Percentiles rank a stretch among this genome's conserved stretches.
These are phyloP conservation scores for Eupeodes latifasciatus DNA, from an alignment of 2,888 invertebrate species.

Conservation along the genomic window DNA sequence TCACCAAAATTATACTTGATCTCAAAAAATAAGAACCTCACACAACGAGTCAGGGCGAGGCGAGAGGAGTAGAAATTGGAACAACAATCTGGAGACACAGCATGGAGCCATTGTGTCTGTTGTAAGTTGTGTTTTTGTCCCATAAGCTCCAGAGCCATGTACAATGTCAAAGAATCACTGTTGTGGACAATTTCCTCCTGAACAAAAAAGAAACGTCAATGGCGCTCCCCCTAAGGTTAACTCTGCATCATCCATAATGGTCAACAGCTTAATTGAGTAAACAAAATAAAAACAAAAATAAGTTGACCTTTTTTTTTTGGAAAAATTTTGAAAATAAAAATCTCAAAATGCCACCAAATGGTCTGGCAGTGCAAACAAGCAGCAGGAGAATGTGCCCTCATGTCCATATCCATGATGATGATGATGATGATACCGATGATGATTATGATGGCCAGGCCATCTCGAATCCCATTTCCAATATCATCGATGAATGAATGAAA, in stretches of 20 bases:
- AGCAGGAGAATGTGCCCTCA: slow-evolving; percentile 17
- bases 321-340: slow-evolving; percentile 21
- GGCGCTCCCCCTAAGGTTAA: slow-evolving; percentile 59
- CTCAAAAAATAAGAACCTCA: slow-evolving; percentile 38
- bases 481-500: slow-evolving; percentile 74
- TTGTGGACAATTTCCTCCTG: slow-evolving; percentile 39
- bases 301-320: slow-evolving; percentile 48
- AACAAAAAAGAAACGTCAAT: slow-evolving; percentile 64
- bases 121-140: slow-evolving; percentile 43
- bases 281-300: slow-evolving; percentile 40
- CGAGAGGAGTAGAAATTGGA: slow-evolving; percentile 13
- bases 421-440: slow-evolving; percentile 10
- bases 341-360: slow-evolving; percentile 56
- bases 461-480: slow-evolving; percentile 30
- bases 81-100: slow-evolving; percentile 67
- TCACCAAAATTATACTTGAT: slow-evolving; percentile 19
- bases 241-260: slow-evolving; percentile 52
- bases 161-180: slow-evolving; percentile 58
- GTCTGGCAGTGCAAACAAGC: slow-evolving; percentile 54
- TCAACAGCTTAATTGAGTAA: slow-evolving; percentile 71
- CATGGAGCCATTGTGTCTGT: slow-evolving; percentile 72
- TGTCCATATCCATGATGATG: not conserved
- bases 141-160: slow-evolving; percentile 15
- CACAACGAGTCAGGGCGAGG: slow-evolving; percentile 53
- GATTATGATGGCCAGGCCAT: slow-evolving; percentile 7